Evolutionary conservation across 1,140 invertebrate species (phyloP).

Genomic region (Spodoptera litura): DNA sequence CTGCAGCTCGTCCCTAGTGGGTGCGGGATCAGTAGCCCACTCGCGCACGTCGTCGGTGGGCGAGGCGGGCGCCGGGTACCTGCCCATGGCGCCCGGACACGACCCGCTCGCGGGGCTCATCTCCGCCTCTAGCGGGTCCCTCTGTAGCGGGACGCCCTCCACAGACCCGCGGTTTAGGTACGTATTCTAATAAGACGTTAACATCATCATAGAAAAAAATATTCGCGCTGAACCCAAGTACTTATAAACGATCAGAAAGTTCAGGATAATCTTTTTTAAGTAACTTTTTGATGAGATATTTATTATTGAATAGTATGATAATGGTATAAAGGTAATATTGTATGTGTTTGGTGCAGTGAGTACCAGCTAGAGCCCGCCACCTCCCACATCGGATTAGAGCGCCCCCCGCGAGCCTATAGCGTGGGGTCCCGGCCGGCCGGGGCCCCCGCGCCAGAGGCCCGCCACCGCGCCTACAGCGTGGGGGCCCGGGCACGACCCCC

Average conservation of each 20-base stretch:
- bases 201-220: no score
- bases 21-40: constrained; percentile 63
- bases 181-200: neutral
- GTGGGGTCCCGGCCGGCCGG: constrained; percentile 92
- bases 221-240: no score
- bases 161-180: constrained; percentile 75
- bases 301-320: no score
- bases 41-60: constrained; percentile 74
- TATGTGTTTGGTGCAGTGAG: constrained; percentile 59
- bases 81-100: constrained; percentile 73
- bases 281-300: no score
- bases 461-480: constrained; percentile 68
- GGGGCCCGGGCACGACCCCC: constrained; percentile 65
- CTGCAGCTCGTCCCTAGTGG: constrained; percentile 55
- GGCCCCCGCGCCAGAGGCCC: constrained; percentile 62
- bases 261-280: no score
- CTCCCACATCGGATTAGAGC: constrained; percentile 80
- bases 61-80: constrained; percentile 66
- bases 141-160: constrained; percentile 89
- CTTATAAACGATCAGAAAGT: no score
- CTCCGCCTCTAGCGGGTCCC: constrained; percentile 88
- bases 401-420: constrained; percentile 93
- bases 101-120: constrained; percentile 55
- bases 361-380: constrained; percentile 75
- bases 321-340: neutral